Conservation (phyloP, 2,113 vertebrate genomes). For the Cygnus buccinator region DNA sequence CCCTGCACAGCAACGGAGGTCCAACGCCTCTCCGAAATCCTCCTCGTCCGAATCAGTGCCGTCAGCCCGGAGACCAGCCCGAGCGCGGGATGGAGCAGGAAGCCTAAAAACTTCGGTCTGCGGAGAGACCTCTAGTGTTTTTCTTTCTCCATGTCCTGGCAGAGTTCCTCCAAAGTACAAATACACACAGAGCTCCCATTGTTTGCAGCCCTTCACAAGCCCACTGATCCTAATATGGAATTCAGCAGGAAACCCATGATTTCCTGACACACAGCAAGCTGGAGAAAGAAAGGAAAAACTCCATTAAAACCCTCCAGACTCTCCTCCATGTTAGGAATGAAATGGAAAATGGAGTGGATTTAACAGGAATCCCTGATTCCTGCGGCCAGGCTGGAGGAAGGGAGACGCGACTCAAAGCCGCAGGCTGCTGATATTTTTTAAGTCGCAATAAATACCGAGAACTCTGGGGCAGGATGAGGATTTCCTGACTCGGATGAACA, state of each 20-base stretch:
- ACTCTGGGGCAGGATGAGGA: conserved; percentile 63
- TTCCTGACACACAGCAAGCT: conserved; percentile 82
- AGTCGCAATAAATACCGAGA: conserved; percentile 51
- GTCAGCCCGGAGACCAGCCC: not conserved
- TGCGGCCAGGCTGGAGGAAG: conserved; percentile 47
- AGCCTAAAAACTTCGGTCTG: conserved; percentile 72
- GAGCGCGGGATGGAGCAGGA: conserved; percentile 61
- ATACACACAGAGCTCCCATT: conserved; percentile 85
- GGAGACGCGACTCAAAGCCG: not conserved
- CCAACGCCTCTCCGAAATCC: not conserved
- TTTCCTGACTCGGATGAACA: conserved; percentile 64
- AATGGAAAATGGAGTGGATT: conserved; percentile 73
- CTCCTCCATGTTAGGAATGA: conserved; percentile 77
- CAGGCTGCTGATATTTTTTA: conserved; percentile 55
- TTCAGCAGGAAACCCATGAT: conserved; percentile 87
- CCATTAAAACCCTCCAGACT: conserved; percentile 75
- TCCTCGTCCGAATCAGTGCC: not conserved
- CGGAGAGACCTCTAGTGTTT: conserved; percentile 81
- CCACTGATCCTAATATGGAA: conserved; percentile 87
- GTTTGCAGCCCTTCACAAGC: conserved; percentile 82
- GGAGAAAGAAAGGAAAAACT: conserved; percentile 77
- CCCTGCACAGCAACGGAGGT: not conserved
- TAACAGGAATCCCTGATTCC: conserved; percentile 63
- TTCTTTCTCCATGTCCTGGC: conserved; percentile 79
- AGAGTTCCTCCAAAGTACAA: conserved; percentile 81